Evolutionary conservation across 2,888 invertebrate species (phyloP), one percentile per base, ranked within the genome.

Genomic region (Epinotia bilunana): DNA sequence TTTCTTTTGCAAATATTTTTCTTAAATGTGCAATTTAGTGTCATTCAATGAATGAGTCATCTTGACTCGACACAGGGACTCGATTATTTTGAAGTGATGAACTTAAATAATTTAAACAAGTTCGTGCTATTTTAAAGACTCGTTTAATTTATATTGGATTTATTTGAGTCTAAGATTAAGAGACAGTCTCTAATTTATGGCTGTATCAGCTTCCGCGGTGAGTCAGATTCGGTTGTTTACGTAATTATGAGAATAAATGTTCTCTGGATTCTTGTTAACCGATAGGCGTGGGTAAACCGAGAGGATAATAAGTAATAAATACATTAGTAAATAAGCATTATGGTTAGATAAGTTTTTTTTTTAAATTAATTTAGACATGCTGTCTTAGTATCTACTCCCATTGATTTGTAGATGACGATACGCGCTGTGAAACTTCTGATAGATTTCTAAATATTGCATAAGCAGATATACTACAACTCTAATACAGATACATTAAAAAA

Each of bases 181-280:
- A 33, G 11, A 55, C 53, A 43, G 13, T n/a, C 16, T 73, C 64
- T 55, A 33, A 73, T 73, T 58, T 64, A 46, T 53, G 61, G 13
- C 18, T 23, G 62, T 68, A 9, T 9, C 39, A 57, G 43, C 68
- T 43, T 28, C 11, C 20, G 28, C 13, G 33, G 57, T 18, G 57
- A 49, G 46, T 64, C 63, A 16, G 58, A 28, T 46, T 16, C 53
- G 33, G 57, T 57, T 74, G 63, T 70, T 74, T 74, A n/a, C 58
- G 46, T 74, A 74, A 74, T 70, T 70, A 74, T 63, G 18, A 39
- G 74, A 63, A 69, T 62, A 73, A 74, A 68, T 73, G 49, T 55
- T 62, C 20, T 3, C 20, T n/a, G 49, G 46, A 5, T 46, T 20
- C 58, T 64, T 69, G 68, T 60, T 60, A 62, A 74, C 57, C 63